A percentile compares a stretch with the other conserved stretches of the same genome.
phyloP scores from a whole-genome alignment of 2,113 vertebrate genomes.

The Chaetops frenatus region DNA sequence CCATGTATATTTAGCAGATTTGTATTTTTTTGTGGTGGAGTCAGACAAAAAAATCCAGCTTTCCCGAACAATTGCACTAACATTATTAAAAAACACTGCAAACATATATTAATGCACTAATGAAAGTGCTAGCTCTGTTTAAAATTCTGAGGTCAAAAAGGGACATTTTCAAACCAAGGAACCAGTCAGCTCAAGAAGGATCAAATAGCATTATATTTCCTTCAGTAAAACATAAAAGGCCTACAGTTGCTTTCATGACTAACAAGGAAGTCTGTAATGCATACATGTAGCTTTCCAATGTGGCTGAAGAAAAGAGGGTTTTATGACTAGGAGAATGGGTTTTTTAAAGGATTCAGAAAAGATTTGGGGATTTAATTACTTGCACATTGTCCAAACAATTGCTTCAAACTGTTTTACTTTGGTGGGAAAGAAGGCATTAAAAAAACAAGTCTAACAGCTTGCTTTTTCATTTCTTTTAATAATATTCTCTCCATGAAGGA shows the following conservation, averaged over 20 bases:
- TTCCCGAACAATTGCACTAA: not conserved
- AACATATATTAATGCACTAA: not conserved
- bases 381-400: not conserved
- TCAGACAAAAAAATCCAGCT: not conserved
- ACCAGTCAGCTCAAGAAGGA: not conserved
- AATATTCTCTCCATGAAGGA: not conserved
- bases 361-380: not conserved
- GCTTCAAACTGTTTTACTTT: not conserved
- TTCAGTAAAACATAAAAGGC: not conserved
- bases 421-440: not conserved
- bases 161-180: not conserved
- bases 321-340: not conserved
- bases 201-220: not conserved
- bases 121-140: not conserved
- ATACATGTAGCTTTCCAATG: not conserved
- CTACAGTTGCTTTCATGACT: not conserved
- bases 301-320: not conserved
- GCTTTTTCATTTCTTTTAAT: not conserved
- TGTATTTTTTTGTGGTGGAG: not conserved
- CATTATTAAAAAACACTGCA: not conserved
- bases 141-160: not conserved
- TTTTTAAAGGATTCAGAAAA: not conserved
- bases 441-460: not conserved
- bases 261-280: not conserved
- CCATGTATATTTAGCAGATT: constrained; percentile 2